Base-by-base conservation (phyloP, 2,113 vertebrate genomes). In the Centrocercus urophasianus region DNA sequence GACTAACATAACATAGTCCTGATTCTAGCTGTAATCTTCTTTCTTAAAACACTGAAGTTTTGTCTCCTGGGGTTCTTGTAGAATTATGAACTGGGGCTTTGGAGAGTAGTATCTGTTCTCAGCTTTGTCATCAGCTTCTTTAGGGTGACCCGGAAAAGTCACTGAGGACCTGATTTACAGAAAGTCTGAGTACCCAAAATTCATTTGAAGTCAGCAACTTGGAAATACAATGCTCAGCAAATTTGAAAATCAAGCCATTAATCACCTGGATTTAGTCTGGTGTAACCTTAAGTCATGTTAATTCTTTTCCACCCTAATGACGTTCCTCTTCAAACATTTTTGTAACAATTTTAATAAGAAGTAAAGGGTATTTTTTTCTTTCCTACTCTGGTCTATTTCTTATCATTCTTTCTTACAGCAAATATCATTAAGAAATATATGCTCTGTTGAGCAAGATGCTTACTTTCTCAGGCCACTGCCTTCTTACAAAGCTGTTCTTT, bases 231-330 rank as follows among this genome's bases (percentile, higher is more conserved):
- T 85, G 32, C 28, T 94, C 63, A 73, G 83, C 45, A 70, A 42
- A 87, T 84, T 71, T 92, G 54, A 63, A 94, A 87, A 89, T 87
- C 43, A 72, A 89, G 48, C 30, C 66, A 82, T 90, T 89, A 75
- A 79, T 89, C 89, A 80, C n/a, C 76, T 74, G 48, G 13, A 54
- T 78, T 94, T 83, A 73, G 7, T 45, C 54, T 83, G 30, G 1
- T 88, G 6, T 85, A 76, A 61, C 17, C 52, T 40, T 70, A 56
- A 79, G 8, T 70, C 10, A 2, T 61, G 32, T 30, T 72, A 48
- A 66, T 78, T 81, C 32, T 75, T 90, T 78, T 28, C 60, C 24
- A 73, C 11, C 3, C 4, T 48, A 70, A 70, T 74, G 48, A 85
- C 78, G 85, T 79, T 77, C 3, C 20, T 67, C 13, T 67, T 86